Evolutionary conservation across 1,140 invertebrate genomes (phyloP).

Genomic region (Drosophila littoralis): DNA sequence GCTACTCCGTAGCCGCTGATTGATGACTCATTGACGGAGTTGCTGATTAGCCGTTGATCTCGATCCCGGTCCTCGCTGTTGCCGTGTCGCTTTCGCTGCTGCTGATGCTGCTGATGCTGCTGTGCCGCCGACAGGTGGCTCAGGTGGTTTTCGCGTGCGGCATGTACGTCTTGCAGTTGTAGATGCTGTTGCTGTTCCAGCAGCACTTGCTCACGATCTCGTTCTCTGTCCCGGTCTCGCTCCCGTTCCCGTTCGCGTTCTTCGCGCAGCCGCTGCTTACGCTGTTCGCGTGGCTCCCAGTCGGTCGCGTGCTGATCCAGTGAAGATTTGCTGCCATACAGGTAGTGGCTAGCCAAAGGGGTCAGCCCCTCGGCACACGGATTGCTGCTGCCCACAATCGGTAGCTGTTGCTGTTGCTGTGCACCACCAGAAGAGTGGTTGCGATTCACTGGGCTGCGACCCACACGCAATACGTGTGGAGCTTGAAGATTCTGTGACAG

Average conservation of each 20-base stretch:
- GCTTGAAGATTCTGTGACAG: conserved; percentile 36
- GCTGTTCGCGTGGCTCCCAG: conserved; percentile 69
- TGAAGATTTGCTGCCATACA: conserved; percentile 77
- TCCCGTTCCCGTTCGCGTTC: conserved; percentile 62
- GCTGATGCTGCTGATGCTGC: conserved; percentile 32
- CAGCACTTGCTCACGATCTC: conserved; percentile 58
- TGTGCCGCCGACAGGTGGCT: conserved; percentile 36
- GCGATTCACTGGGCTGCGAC: conserved; percentile 74
- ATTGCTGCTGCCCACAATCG: conserved; percentile 46
- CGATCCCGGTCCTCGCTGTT: conserved; percentile 60
- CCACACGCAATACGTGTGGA: conserved; percentile 62
- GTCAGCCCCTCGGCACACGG: conserved; percentile 75
- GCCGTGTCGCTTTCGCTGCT: conserved; percentile 56
- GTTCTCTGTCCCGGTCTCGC: conserved; percentile 43
- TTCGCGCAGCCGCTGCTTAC: conserved; percentile 65
- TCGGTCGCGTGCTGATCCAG: conserved; percentile 58
- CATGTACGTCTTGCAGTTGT: conserved; percentile 55
- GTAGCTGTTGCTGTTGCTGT: conserved; percentile 43
- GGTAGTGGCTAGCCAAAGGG: conserved; percentile 73
- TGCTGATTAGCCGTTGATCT: conserved; percentile 63
- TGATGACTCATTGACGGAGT: conserved; percentile 36
- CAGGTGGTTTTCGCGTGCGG: conserved; percentile 54
- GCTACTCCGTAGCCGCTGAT: conserved; percentile 14
- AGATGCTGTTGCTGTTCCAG: conserved; percentile 61
- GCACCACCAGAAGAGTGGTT: conserved; percentile 15